phyloP scores from a whole-genome alignment of 2,797 vertebrate genomes.

The Urophycis tenuis region DNA sequence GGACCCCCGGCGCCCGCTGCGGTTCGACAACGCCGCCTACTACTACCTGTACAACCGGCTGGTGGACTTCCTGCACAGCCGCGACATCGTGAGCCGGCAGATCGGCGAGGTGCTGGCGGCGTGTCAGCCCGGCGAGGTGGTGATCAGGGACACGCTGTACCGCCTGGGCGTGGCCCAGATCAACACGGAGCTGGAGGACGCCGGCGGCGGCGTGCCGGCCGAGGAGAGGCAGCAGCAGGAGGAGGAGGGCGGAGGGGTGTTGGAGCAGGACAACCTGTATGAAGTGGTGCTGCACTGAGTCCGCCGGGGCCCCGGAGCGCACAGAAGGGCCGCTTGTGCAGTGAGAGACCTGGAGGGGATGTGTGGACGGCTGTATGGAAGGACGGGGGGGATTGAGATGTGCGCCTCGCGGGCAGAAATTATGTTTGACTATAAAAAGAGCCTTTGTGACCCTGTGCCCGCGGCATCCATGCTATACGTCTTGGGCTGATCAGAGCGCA shows the following conservation, averaged over 20 bases:
- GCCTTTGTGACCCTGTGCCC: neutral
- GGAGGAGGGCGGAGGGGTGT: slow-evolving; percentile 30
- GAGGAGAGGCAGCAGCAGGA: neutral
- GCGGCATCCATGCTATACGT: too few relatives aligned
- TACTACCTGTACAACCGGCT: slow-evolving; percentile 98
- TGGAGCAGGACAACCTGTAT: slow-evolving; percentile 15
- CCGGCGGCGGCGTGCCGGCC: too few relatives aligned
- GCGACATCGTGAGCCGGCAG: slow-evolving; percentile 89
- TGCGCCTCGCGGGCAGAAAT: neutral
- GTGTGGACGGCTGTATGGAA: too few relatives aligned
- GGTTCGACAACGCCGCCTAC: slow-evolving; percentile 86
- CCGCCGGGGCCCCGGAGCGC: neutral
- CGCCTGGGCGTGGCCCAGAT: slow-evolving; percentile 93
- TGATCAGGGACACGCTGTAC: slow-evolving; percentile 91
- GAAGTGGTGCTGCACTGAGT: slow-evolving; percentile 45
- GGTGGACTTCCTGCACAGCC: slow-evolving; percentile 89
- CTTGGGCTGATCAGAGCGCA: neutral
- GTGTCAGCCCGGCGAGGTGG: slow-evolving; percentile 92
- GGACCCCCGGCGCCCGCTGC: slow-evolving; percentile 60
- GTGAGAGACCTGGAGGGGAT: too few relatives aligned
- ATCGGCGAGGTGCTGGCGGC: slow-evolving; percentile 85
- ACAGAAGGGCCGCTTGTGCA: neutral
- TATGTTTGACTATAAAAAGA: neutral
- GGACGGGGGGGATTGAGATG: neutral
- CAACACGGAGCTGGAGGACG: slow-evolving; percentile 78